These are phyloP conservation scores for Lemur catta DNA, from an alignment of 2,797 vertebrate genomes.

Conservation along the genomic window DNA sequence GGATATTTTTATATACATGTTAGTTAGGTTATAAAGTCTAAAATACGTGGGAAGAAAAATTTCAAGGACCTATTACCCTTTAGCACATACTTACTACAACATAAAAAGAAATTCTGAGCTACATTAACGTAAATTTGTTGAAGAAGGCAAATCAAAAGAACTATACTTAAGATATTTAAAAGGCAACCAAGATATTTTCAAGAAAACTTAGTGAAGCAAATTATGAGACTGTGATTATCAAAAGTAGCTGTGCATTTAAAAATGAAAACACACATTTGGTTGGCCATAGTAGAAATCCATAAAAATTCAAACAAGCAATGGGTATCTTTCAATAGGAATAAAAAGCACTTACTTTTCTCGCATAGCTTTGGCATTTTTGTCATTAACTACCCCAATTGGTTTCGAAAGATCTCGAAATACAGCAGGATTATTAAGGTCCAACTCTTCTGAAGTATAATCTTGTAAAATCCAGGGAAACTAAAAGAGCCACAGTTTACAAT, in stretches of 20 bases:
- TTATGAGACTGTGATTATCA: background rate
- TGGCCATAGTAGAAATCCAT: constrained; percentile 16
- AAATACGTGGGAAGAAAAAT: background rate
- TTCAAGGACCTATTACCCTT: background rate
- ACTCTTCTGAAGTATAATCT: constrained; percentile 95
- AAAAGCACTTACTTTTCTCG: constrained; percentile 91
- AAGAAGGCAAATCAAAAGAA: background rate
- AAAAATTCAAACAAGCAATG: constrained; percentile 8
- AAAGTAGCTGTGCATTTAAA: background rate
- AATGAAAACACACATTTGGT: background rate
- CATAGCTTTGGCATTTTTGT: constrained; percentile 94
- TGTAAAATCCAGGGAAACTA: constrained; percentile 97
- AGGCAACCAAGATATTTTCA: background rate
- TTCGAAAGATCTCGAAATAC: constrained; percentile 96
- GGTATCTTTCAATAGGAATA: constrained; percentile 33
- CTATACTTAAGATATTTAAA: background rate
- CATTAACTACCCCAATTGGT: constrained; percentile 94
- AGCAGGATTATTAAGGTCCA: constrained; percentile 93
- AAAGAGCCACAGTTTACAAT: constrained; percentile 56
- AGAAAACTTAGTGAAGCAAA: constrained; percentile 15
- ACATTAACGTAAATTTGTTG: background rate
- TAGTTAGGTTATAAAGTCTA: background rate
- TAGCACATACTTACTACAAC: background rate
- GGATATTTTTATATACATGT: background rate
- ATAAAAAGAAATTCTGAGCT: constrained; percentile 27